A percentile compares a stretch with the other conserved stretches of the same genome.
These are phyloP conservation scores for Drosophila limbata DNA, from an alignment of 2,888 invertebrate species.

Conservation along the genomic window DNA sequence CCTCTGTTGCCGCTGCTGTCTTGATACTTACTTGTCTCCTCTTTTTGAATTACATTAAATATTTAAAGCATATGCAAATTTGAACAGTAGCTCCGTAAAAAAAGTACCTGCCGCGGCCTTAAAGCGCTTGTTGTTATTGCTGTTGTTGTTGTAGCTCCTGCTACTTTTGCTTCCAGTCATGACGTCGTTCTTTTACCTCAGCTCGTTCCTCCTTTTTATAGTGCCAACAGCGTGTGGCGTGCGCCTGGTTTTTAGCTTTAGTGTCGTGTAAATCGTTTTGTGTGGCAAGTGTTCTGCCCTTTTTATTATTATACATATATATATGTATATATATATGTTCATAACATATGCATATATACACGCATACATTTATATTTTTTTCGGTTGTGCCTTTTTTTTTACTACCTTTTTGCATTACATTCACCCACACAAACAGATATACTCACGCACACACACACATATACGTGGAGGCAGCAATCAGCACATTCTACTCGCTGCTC, in stretches of 20 bases:
- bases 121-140: slow-evolving; percentile 59
- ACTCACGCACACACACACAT: slow-evolving; percentile 16
- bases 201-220: slow-evolving; percentile 20
- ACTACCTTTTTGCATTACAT: slow-evolving; percentile 48
- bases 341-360: not conserved
- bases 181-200: slow-evolving; percentile 49
- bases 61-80: slow-evolving; percentile 81
- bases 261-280: slow-evolving; percentile 79
- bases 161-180: slow-evolving; percentile 51
- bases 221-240: slow-evolving; percentile 42
- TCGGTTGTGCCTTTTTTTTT: slow-evolving; percentile 49
- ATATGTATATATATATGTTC: slow-evolving; percentile 9
- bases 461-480: slow-evolving; percentile 44
- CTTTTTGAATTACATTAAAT: slow-evolving; percentile 80
- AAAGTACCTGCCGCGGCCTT: slow-evolving; percentile 64
- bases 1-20: slow-evolving; percentile 15
- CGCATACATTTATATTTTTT: slow-evolving; percentile 22
- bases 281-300: slow-evolving; percentile 70
- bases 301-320: slow-evolving; percentile 31
- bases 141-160: slow-evolving; percentile 34
- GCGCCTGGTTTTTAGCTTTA: slow-evolving; percentile 65
- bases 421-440: slow-evolving; percentile 26
- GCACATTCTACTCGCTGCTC: slow-evolving; percentile 46
- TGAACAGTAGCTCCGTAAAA: slow-evolving; percentile 75
- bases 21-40: slow-evolving; percentile 57